Percentiles rank a stretch among this genome's conserved stretches.
phyloP scores from a whole-genome alignment of 2,113 vertebrate genomes.

The Seriola quinqueradiata region DNA sequence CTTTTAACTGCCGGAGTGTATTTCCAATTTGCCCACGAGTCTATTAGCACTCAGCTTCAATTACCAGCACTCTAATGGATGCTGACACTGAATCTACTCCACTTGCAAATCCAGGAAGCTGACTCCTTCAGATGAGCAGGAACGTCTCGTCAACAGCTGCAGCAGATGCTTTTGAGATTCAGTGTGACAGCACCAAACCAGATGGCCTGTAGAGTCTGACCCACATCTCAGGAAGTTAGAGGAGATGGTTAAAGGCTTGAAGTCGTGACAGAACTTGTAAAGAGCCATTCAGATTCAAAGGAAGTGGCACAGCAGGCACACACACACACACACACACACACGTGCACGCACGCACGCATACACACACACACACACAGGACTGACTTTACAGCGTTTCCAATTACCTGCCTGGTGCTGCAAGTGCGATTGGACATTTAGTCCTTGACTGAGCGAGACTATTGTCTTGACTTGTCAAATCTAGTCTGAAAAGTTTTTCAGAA shows the following conservation, averaged over 20 bases:
- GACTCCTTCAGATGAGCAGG: constrained; percentile 52
- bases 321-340: neutral
- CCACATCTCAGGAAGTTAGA: constrained; percentile 57
- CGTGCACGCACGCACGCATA: too few species aligned
- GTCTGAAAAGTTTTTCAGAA: constrained; percentile 15
- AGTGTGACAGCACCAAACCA: constrained; percentile 51
- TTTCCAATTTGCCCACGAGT: constrained; percentile 74
- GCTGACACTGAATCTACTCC: constrained; percentile 76
- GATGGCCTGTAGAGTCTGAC: constrained; percentile 59
- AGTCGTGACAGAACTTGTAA: constrained; percentile 69
- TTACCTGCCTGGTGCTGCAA: constrained; percentile 52
- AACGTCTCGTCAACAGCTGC: constrained; percentile 50
- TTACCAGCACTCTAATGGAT: constrained; percentile 75
- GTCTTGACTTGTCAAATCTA: constrained; percentile 45
- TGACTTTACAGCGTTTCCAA: constrained; percentile 58
- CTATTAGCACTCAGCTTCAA: constrained; percentile 78
- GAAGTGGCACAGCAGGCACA: constrained; percentile 14
- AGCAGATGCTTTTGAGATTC: constrained; percentile 66
- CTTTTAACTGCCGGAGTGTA: constrained; percentile 57
- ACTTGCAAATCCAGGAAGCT: constrained; percentile 65
- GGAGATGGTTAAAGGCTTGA: constrained; percentile 39
- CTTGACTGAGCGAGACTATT: constrained; percentile 50
- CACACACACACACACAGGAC: constrained; percentile 23
- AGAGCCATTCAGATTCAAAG: constrained; percentile 59
- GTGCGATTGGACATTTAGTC: constrained; percentile 56